A percentile compares a stretch with the other conserved stretches of the same genome.
phyloP scores from a whole-genome alignment of 2,888 invertebrate species.

The Tanytarsus gracilentus region DNA sequence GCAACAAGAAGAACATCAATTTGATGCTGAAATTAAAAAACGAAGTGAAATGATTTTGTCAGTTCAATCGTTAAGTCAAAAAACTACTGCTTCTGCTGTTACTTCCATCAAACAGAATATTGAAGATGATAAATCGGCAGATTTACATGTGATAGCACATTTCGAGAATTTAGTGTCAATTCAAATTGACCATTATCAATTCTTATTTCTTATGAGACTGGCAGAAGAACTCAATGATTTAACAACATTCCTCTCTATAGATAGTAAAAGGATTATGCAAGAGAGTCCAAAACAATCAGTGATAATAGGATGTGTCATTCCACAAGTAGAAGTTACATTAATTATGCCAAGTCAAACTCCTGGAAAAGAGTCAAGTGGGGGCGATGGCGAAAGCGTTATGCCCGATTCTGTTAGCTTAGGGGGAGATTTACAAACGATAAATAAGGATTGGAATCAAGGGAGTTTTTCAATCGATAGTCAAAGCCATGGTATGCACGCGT shows the following conservation, averaged over 20 bases:
- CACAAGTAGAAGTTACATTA: conserved; percentile 78
- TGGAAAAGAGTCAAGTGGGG: conserved; percentile 75
- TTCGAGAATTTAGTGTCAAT: conserved; percentile 76
- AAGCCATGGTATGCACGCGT: conserved; percentile 35
- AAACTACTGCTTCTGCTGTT: too few relatives aligned
- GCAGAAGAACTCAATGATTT: conserved; percentile 73
- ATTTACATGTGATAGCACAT: conserved; percentile 71
- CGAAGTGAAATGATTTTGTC: conserved; percentile 23
- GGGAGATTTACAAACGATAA: conserved; percentile 52
- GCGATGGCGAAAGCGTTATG: conserved; percentile 75
- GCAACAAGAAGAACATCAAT: background rate
- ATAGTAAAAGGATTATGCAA: conserved; percentile 61
- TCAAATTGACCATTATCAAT: conserved; percentile 90
- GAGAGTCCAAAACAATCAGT: conserved; percentile 46
- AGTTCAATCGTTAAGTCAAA: conserved; percentile 1
- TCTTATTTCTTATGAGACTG: conserved; percentile 75
- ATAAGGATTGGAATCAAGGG: conserved; percentile 21
- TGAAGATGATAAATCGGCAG: conserved; percentile 47
- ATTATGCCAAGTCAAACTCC: conserved; percentile 77
- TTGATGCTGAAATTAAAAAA: background rate
- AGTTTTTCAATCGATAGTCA: conserved; percentile 11
- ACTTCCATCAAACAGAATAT: background rate
- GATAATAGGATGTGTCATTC: conserved; percentile 67
- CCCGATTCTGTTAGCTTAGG: conserved; percentile 79
- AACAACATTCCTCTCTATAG: conserved; percentile 67